Base-by-base conservation (phyloP, 2,888 invertebrate genomes). In the Villa cingulata region DNA sequence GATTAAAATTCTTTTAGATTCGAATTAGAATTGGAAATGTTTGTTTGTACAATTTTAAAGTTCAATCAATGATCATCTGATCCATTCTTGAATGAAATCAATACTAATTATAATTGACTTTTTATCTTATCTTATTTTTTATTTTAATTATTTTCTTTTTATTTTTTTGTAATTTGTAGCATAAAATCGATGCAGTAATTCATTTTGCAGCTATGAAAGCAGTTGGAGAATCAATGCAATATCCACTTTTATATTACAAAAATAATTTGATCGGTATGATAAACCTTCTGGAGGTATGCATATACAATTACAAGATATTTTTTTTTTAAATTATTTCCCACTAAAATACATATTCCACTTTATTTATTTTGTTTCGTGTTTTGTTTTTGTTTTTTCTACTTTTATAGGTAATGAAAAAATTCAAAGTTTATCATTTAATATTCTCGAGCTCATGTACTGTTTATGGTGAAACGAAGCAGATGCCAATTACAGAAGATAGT, bases 121-220 rank as follows among this genome's bases (percentile, higher is more conserved):
- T n/a, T n/a, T n/a, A n/a, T n/a, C n/a, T n/a, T n/a, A n/a, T n/a
- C n/a, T n/a, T n/a, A 23, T 6, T 23, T 23, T 23, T 23, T 23
- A 23, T 23, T 23, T n/a, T 23, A 23, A 6, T 23, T 23, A 23
- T 23, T 23, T 23, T 23, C 4, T 23, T 23, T 23, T 23, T 23
- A 6, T 23, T 23, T 23, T 23, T 23, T 23, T 23, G 23, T 23
- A 6, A 23, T 23, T 23, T 4, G 7, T 72, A 91, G 89, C 79
- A 89, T 65, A 76, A 80, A 61, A 80, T 94, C 57, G 77, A 81
- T 54, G 82, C 84, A 59, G 91, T 95, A 37, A 86, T 95, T 57
- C 95, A 96, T 71, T 90, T 95, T 73, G 95, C 95, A 37, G 95
- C 92, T 0, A 70, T 94, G 59, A 96, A 96, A 70, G 87, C 94